Percentiles rank a stretch among this genome's conserved stretches.
These are phyloP conservation scores for Peromyscus attwateri DNA, from an alignment of 2,797 vertebrate genomes.

Conservation along the genomic window DNA sequence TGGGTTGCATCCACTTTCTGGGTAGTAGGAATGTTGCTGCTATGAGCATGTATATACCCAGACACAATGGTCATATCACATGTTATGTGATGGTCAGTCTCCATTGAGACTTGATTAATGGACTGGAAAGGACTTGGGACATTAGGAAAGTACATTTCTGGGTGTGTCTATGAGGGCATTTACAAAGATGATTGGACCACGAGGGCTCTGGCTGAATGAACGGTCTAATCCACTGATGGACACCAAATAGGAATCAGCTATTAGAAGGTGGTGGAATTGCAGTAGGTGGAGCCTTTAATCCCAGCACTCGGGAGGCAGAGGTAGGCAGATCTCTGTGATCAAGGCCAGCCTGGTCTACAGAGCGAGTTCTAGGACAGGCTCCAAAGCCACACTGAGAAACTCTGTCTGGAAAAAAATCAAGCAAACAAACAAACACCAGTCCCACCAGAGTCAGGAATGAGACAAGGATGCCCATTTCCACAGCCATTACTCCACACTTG, in stretches of 20 bases:
- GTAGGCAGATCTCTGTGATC: too few relatives aligned
- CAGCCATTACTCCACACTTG: not conserved
- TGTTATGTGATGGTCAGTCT: not conserved
- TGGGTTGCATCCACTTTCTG: not conserved
- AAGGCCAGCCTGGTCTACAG: too few relatives aligned
- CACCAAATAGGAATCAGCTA: not conserved
- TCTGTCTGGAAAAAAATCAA: too few relatives aligned
- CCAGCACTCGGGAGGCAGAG: too few relatives aligned
- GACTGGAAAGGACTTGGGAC: too few relatives aligned
- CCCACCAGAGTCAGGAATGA: not conserved
- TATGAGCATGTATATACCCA: not conserved
- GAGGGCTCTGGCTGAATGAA: not conserved
- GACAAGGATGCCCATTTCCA: not conserved
- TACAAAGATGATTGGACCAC: not conserved
- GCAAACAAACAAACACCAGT: too few relatives aligned
- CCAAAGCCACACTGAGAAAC: too few relatives aligned
- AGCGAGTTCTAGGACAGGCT: too few relatives aligned
- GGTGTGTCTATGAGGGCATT: not conserved
- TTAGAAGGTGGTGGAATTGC: not conserved
- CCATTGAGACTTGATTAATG: not conserved
- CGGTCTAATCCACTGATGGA: not conserved
- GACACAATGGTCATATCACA: not conserved
- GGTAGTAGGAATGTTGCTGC: not conserved
- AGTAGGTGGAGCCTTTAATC: not conserved
- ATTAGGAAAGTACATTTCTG: not conserved